These are phyloP conservation scores for Bombylius discolor DNA, from an alignment of 2,888 invertebrate species.

Conservation along the genomic window DNA sequence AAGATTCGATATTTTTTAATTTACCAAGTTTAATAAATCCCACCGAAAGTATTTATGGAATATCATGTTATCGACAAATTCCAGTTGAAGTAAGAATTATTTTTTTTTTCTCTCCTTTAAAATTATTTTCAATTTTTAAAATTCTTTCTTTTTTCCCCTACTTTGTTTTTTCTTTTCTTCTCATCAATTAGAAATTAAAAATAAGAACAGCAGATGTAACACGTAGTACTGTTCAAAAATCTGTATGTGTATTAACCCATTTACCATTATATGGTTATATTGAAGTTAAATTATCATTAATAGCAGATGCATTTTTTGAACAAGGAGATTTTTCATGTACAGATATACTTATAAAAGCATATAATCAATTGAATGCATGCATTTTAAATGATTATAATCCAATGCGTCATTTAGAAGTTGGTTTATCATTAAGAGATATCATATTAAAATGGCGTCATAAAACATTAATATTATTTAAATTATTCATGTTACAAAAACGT, in stretches of 20 bases:
- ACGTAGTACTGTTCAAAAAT: conserved; percentile 93
- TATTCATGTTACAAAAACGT: conserved; percentile 75
- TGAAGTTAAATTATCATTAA: conserved; percentile 88
- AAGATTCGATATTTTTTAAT: conserved; percentile 94
- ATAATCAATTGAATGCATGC: conserved; percentile 79
- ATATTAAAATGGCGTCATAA: conserved; percentile 69
- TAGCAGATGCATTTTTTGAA: conserved; percentile 94
- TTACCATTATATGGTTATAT: conserved; percentile 88
- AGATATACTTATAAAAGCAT: conserved; percentile 79
- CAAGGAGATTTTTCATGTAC: conserved; percentile 87
- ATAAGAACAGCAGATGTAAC: conserved; percentile 92
- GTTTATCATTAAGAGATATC: conserved; percentile 33
- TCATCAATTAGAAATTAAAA: conserved; percentile 60
- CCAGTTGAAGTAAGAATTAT: conserved; percentile 62
- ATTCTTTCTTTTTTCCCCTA: not conserved
- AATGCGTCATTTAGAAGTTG: conserved; percentile 31
- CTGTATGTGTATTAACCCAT: conserved; percentile 86
- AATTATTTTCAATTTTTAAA: not conserved
- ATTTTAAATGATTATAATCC: conserved; percentile 44
- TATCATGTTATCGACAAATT: conserved; percentile 96
- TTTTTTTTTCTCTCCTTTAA: not conserved
- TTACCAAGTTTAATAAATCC: conserved; percentile 78
- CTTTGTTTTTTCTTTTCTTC: conserved; percentile 2
- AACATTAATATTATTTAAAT: conserved; percentile 80
- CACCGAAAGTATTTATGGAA: conserved; percentile 79